These are phyloP conservation scores for Syndactyla subalaris DNA, from an alignment of 2,797 vertebrate species.

Conservation along the genomic window DNA sequence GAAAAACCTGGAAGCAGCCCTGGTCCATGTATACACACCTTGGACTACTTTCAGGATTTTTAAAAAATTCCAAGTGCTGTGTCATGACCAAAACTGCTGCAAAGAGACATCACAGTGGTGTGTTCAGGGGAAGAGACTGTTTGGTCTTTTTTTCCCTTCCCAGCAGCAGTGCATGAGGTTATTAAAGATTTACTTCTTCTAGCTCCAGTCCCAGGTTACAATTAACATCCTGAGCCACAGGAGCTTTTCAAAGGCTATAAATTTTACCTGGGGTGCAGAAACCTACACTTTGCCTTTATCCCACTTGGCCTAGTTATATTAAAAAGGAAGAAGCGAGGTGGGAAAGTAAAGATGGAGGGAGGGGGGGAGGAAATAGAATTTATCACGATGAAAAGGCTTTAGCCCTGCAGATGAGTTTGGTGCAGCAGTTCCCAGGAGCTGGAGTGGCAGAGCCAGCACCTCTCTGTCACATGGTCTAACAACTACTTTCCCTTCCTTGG, in stretches of 20 bases:
- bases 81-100: background rate
- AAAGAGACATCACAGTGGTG: background rate
- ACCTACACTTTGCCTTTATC: background rate
- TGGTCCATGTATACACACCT: accelerated
- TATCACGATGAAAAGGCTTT: background rate
- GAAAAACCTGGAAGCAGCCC: background rate
- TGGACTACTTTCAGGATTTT: background rate
- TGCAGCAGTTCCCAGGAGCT: background rate
- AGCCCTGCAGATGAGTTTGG: background rate
- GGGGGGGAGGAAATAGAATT: accelerated
- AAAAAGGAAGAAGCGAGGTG: background rate
- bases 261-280: background rate
- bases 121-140: background rate
- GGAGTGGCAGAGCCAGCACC: background rate
- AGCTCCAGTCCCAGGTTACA: background rate
- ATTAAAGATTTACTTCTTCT: conserved; percentile 1
- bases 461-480: background rate
- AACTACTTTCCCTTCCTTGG: accelerated
- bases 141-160: background rate
- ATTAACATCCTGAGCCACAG: background rate
- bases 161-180: background rate
- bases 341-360: background rate
- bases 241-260: background rate
- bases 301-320: background rate
- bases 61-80: accelerated